Base-by-base conservation (phyloP, 2,888 invertebrate species). In the Sinodicranocentrus sp. region DNA sequence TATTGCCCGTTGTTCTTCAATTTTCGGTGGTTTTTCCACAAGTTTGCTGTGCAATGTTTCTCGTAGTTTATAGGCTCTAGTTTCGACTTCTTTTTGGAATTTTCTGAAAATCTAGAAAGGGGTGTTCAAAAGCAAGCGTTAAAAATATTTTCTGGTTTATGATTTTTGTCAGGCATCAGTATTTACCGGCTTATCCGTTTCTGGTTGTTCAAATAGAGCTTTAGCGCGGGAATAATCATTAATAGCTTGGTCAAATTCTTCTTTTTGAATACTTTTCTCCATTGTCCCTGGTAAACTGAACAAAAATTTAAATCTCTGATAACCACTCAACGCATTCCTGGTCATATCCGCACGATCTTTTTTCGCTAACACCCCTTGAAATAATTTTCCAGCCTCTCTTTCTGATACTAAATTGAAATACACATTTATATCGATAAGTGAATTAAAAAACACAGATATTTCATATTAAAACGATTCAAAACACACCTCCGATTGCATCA, bases 191-290 rank as follows among this genome's bases (percentile, higher is more conserved):
- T 98, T 94, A 91, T 98, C 97, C 33, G 97, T 97, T 84, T 89
- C 89, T 3, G 88, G 87, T 91, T 96, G 97, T 82, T 96, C 96
- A 92, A 98, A 99, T 26, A 99, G 92, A 90, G 98, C 97, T 90
- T 97, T 98, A 2, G 98, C 99, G 89, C 99, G 93, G 0, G 97
- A 95, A 90, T 98, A 99, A 91, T 99, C 99, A 90, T 98, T 99
- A 83, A 99, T 97, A 23, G 99, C 97, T 70, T 98, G 93, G 90
- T 99, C 98, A 90, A 97, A 99, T 90, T 99, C 98, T 70, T 97
- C 97, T 89, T 96, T 95, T 89, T 95, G 94, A 84, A 99, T 97
- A 89, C 98, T 98, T 88, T 95, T 94, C 89, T 98, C 98, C 67
- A 99, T 98, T 63, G 95, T 95, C 44, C 97, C 95, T 0, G 99